Evolutionary conservation across 1,140 invertebrate genomes (phyloP).

Genomic region (Drosophila bipectinata): DNA sequence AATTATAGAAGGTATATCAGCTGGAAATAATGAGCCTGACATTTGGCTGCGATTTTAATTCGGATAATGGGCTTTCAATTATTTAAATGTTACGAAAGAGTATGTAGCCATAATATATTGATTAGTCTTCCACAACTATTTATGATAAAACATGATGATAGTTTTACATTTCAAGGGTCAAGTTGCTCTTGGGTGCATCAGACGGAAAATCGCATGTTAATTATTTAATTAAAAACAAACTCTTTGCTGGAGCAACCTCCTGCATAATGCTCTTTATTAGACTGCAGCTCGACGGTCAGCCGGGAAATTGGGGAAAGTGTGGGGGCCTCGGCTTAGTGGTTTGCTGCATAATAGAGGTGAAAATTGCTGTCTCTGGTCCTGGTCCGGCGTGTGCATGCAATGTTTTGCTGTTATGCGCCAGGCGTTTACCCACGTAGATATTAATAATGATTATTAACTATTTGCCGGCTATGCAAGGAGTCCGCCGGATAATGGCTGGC

Average conservation of each 20-base stretch:
- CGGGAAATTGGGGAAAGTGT: not conserved
- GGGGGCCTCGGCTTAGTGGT: constrained; percentile 18
- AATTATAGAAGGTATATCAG: not conserved
- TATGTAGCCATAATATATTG: not conserved
- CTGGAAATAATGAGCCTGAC: not conserved
- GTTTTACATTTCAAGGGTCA: constrained; percentile 7
- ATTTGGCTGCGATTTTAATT: not conserved
- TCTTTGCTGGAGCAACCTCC: not conserved
- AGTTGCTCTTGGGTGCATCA: not conserved
- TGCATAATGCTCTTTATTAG: constrained; percentile 18
- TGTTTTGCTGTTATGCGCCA: constrained; percentile 46
- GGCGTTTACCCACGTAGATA: constrained; percentile 45
- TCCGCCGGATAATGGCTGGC: constrained; percentile 24
- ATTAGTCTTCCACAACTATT: not conserved
- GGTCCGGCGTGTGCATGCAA: constrained; percentile 21
- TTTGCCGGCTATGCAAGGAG: constrained; percentile 29
- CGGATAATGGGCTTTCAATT: constrained; percentile 1
- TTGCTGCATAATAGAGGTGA: constrained; percentile 42
- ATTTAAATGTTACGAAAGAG: not conserved
- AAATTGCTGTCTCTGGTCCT: constrained; percentile 46
- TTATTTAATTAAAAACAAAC: constrained; percentile 35
- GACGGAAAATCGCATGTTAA: constrained; percentile 8
- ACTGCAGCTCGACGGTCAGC: not conserved
- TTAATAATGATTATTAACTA: constrained; percentile 72
- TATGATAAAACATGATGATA: not conserved